A percentile compares a stretch with the other conserved stretches of the same genome.
Evolutionary conservation across 2,888 invertebrate genomes (phyloP).

Genomic region (Dermolepida albohirtum): DNA sequence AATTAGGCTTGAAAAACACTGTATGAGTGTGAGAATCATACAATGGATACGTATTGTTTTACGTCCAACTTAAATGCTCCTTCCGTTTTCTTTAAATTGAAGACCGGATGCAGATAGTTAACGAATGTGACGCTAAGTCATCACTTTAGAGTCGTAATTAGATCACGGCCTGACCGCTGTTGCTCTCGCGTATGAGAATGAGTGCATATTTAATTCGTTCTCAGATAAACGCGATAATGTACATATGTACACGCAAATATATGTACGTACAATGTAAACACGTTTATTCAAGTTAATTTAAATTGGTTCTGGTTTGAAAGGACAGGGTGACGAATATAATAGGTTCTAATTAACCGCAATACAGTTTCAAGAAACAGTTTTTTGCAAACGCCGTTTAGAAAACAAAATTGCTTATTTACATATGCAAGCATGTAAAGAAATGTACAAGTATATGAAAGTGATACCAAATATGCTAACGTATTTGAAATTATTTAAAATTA

Average conservation of each 20-base stretch:
- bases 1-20: conserved; percentile 41
- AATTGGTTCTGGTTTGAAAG: too few relatives aligned
- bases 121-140: conserved; percentile 64
- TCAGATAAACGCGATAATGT: conserved; percentile 39
- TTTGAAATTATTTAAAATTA: too few relatives aligned
- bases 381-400: too few relatives aligned
- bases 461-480: too few relatives aligned
- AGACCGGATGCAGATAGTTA: conserved; percentile 63
- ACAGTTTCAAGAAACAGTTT: too few relatives aligned
- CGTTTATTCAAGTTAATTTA: conserved; percentile 4
- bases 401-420: too few relatives aligned
- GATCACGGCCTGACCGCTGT: conserved; percentile 43
- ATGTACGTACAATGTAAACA: conserved; percentile 1
- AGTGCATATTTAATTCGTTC: conserved; percentile 41
- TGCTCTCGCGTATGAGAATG: conserved; percentile 36
- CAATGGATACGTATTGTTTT: conserved; percentile 54
- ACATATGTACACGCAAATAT: background rate
- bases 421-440: too few relatives aligned
- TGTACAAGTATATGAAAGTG: too few relatives aligned
- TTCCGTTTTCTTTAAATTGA: conserved; percentile 64
- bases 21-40: conserved; percentile 55
- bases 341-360: too few relatives aligned
- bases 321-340: too few relatives aligned
- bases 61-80: conserved; percentile 60
- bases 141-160: conserved; percentile 52